A percentile compares a stretch with the other conserved stretches of the same genome.
phyloP scores from a whole-genome alignment of 2,797 vertebrate species.

The Spatula clypeata region DNA sequence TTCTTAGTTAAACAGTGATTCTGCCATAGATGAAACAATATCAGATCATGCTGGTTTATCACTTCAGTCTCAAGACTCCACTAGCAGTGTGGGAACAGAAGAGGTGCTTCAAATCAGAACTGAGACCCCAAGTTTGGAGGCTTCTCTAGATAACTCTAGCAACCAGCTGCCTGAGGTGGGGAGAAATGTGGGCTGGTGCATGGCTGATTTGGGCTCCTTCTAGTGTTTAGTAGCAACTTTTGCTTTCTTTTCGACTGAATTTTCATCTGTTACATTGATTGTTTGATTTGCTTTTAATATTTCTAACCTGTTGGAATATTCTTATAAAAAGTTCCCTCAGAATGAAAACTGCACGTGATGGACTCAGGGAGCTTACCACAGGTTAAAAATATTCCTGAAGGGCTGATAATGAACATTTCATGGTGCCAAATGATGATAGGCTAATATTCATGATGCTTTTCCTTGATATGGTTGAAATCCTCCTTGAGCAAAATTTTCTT shows the following conservation, averaged over 20 bases:
- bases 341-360: neutral
- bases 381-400: constrained; percentile 86
- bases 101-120: constrained; percentile 89
- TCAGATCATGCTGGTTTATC: constrained; percentile 92
- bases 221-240: constrained; percentile 63
- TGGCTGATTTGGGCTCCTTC: constrained; percentile 87
- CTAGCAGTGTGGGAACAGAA: constrained; percentile 90
- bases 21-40: constrained; percentile 88
- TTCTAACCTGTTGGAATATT: constrained; percentile 85
- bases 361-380: constrained; percentile 70
- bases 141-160: constrained; percentile 94
- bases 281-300: constrained; percentile 83
- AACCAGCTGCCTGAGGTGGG: constrained; percentile 99
- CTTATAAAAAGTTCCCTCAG: constrained; percentile 31
- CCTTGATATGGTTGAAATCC: constrained; percentile 72
- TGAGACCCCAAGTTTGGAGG: constrained; percentile 93
- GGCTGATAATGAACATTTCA: constrained; percentile 74
- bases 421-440: constrained; percentile 65
- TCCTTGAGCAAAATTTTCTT: constrained; percentile 71
- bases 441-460: constrained; percentile 60
- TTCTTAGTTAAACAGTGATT: constrained; percentile 92
- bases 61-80: constrained; percentile 94
- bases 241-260: constrained; percentile 74
- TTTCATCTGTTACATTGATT: constrained; percentile 76
- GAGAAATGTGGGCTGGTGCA: constrained; percentile 91